Percentiles rank a stretch among this genome's conserved stretches.
These are phyloP conservation scores for Sanderia malayensis DNA, from an alignment of 30 jellyfish, hydroid and myxozoan genomes.

Conservation along the genomic window DNA sequence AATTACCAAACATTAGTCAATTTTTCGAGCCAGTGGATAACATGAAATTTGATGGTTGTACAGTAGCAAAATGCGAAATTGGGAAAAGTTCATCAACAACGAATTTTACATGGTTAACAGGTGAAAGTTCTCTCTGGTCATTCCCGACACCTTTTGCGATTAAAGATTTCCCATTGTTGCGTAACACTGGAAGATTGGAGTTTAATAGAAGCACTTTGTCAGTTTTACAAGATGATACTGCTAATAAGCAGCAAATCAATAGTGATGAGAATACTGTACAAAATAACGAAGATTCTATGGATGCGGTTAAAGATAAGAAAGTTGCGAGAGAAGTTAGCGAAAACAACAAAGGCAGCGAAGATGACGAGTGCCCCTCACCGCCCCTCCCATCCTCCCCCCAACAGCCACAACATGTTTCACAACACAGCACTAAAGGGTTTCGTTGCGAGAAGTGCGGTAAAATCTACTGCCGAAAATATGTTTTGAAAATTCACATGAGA, in stretches of 20 bases:
- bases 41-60: conserved; percentile 60
- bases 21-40: conserved; percentile 80
- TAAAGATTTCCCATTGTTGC: conserved; percentile 63
- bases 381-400: conserved; percentile 47
- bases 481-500: conserved; percentile 91
- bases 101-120: conserved; percentile 60
- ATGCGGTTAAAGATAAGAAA: conserved; percentile 26
- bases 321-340: conserved; percentile 14
- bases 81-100: conserved; percentile 34
- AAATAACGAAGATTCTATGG: conserved; percentile 5
- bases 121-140: conserved; percentile 36
- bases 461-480: conserved; percentile 94
- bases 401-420: conserved; percentile 46
- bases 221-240: conserved; percentile 14
- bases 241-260: neutral
- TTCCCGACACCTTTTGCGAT: conserved; percentile 50
- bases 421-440: conserved; percentile 62
- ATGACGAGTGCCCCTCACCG: conserved; percentile 62
- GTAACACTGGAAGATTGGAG: conserved; percentile 75
- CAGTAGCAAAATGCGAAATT: conserved; percentile 60
- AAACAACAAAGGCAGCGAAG: conserved; percentile 45
- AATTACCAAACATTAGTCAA: conserved; percentile 76
- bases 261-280: neutral
- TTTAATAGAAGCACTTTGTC: conserved; percentile 49
- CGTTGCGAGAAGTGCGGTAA: conserved; percentile 89